Conservation (phyloP, 2,797 vertebrate genomes). For the Sparus aurata region DNA sequence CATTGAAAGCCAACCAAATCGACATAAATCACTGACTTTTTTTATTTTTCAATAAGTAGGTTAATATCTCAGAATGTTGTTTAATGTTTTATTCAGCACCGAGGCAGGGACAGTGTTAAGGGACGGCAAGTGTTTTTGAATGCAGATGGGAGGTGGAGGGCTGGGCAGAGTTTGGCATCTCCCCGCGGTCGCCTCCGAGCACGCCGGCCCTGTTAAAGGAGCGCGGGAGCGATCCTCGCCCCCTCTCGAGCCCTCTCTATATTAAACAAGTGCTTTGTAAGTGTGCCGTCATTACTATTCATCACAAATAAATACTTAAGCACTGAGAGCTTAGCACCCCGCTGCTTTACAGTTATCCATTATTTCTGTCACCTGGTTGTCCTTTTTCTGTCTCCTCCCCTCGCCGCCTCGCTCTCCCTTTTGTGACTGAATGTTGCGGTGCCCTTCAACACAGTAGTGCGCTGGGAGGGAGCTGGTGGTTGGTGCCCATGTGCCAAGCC, state of each 20-base stretch:
- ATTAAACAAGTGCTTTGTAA: slow-evolving; percentile 88
- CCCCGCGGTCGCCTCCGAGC: slow-evolving; percentile 54
- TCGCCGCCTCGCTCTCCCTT: slow-evolving; percentile 37
- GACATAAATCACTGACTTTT: slow-evolving; percentile 84
- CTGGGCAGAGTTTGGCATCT: slow-evolving; percentile 64
- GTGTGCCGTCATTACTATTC: slow-evolving; percentile 86
- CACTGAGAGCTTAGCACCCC: slow-evolving; percentile 83
- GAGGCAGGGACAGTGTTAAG: slow-evolving; percentile 75
- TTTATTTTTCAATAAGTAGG: slow-evolving; percentile 87
- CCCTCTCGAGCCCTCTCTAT: slow-evolving; percentile 75
- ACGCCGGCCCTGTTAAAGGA: slow-evolving; percentile 64
- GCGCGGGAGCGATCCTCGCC: slow-evolving; percentile 57
- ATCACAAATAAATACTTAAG: slow-evolving; percentile 89
- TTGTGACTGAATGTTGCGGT: slow-evolving; percentile 66
- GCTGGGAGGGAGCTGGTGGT: slow-evolving; percentile 71
- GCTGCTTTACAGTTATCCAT: slow-evolving; percentile 82
- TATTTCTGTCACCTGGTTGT: slow-evolving; percentile 81
- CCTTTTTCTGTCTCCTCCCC: slow-evolving; percentile 61
- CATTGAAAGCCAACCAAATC: slow-evolving; percentile 83
- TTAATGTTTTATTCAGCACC: slow-evolving; percentile 86
- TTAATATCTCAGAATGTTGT: slow-evolving; percentile 88
- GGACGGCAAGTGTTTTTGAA: slow-evolving; percentile 80
- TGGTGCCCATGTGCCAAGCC: slow-evolving; percentile 75
- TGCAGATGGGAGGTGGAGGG: slow-evolving; percentile 72
- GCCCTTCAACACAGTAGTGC: slow-evolving; percentile 82